Evolutionary conservation across 37 sponge, comb jelly and placozoan genomes (phyloP).

Genomic region (Chondrilla cf. caribensis): DNA sequence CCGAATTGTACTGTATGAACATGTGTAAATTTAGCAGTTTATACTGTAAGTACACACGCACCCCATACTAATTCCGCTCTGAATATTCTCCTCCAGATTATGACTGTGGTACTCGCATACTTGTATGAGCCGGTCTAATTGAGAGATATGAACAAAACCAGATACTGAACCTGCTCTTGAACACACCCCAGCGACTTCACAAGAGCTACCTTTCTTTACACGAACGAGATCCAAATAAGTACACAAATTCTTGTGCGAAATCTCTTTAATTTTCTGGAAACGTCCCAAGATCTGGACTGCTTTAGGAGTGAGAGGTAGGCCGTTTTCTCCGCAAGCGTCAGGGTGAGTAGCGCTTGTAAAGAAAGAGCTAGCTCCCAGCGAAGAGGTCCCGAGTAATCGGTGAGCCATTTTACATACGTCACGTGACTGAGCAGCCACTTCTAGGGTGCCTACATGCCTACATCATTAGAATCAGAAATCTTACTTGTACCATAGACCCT

Average conservation of each 20-base stretch:
- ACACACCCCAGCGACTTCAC: not conserved
- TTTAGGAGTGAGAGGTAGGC: constrained; percentile 90
- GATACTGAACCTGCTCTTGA: not conserved
- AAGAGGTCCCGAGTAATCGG: constrained; percentile 36
- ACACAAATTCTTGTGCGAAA: constrained; percentile 74
- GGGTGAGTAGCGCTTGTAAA: constrained; percentile 63
- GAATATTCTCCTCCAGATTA: constrained; percentile 63
- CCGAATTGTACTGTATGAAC: too few species aligned
- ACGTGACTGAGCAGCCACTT: too few species aligned
- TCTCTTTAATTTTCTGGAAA: constrained; percentile 55
- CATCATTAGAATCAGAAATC: too few species aligned
- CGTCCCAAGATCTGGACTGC: constrained; percentile 81
- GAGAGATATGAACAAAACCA: not conserved
- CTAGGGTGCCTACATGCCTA: too few species aligned
- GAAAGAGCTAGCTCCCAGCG: constrained; percentile 76
- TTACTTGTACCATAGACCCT: too few species aligned
- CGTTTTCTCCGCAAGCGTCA: constrained; percentile 81
- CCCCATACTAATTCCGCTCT: constrained; percentile 19
- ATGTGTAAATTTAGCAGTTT: too few species aligned
- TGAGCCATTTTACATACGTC: constrained; percentile 24
- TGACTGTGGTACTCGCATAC: constrained; percentile 81
- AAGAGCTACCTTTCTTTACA: constrained; percentile 50
- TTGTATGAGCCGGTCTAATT: constrained; percentile 1
- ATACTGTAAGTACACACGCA: not conserved
- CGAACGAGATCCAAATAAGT: constrained; percentile 75